Percentiles rank a stretch among this genome's conserved stretches.
phyloP scores from a whole-genome alignment of 2,888 invertebrate genomes.

The Camptogramma bilineatum region DNA sequence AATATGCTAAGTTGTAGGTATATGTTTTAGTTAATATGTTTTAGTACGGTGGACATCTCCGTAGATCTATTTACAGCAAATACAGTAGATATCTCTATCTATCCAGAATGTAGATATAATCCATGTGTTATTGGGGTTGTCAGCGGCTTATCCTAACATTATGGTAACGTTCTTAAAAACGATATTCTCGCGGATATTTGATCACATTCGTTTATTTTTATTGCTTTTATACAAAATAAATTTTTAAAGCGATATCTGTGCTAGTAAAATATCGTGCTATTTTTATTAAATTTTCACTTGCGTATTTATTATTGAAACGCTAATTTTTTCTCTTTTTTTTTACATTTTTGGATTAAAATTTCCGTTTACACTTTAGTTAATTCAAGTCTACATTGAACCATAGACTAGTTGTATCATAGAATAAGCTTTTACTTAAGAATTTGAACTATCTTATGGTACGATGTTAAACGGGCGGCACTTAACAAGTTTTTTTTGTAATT shows the following conservation, averaged over 20 bases:
- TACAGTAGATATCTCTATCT: background rate
- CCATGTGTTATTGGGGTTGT: background rate
- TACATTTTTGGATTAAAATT: background rate
- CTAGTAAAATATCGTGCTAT: conserved; percentile 2
- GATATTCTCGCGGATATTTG: background rate
- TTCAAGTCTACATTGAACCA: conserved; percentile 4
- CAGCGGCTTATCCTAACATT: background rate
- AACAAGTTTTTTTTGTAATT: too few relatives aligned
- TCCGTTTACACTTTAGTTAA: background rate
- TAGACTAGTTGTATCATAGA: background rate
- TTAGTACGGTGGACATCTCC: too few relatives aligned
- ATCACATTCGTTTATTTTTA: background rate
- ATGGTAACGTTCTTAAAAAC: too few relatives aligned
- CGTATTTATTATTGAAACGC: background rate
- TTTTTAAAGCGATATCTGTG: background rate
- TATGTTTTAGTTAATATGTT: too few relatives aligned
- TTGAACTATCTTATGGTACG: background rate
- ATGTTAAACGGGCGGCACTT: too few relatives aligned
- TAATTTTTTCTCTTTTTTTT: conserved; percentile 1
- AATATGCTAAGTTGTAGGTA: too few relatives aligned
- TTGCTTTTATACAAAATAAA: background rate
- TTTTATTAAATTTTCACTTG: background rate
- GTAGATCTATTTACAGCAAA: too few relatives aligned
- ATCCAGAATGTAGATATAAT: background rate
- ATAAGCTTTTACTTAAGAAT: background rate